Conservation (phyloP, 2,797 vertebrate species). For the Rhinoraja longicauda region DNA sequence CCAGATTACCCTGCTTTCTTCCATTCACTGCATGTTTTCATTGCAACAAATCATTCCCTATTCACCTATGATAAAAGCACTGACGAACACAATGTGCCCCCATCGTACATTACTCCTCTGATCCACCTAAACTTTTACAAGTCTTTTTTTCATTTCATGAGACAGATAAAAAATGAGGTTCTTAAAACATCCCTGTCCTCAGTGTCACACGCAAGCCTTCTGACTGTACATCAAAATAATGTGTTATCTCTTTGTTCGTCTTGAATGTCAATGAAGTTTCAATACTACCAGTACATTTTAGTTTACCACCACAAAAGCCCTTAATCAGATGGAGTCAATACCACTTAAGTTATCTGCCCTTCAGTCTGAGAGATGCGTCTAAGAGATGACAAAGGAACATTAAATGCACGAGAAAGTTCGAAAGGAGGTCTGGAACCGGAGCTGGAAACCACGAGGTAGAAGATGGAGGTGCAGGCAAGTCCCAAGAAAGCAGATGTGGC, state of each 20-base stretch:
- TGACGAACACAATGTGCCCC: not conserved
- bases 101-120: conserved; percentile 22
- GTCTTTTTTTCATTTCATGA: not conserved
- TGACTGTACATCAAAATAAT: conserved; percentile 6
- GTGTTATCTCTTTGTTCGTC: conserved; percentile 19
- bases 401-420: not conserved
- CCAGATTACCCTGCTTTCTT: not conserved
- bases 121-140: conserved; percentile 11
- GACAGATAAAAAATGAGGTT: conserved; percentile 15
- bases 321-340: not conserved
- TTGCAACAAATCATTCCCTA: conserved; percentile 21
- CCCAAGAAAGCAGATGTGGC: too few species aligned
- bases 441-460: too few species aligned
- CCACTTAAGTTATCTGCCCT: not conserved
- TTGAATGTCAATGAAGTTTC: not conserved
- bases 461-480: too few species aligned
- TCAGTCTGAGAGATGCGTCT: not conserved
- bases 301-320: not conserved
- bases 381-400: not conserved
- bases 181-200: conserved; percentile 17
- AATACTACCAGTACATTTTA: not conserved
- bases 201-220: conserved; percentile 16
- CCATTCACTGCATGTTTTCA: not conserved
- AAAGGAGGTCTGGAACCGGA: too few species aligned
- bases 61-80: conserved; percentile 26